A percentile compares a stretch with the other conserved stretches of the same genome.
Conservation (phyloP, 64 coral and sea anemone species). For the Montipora efflorescens region DNA sequence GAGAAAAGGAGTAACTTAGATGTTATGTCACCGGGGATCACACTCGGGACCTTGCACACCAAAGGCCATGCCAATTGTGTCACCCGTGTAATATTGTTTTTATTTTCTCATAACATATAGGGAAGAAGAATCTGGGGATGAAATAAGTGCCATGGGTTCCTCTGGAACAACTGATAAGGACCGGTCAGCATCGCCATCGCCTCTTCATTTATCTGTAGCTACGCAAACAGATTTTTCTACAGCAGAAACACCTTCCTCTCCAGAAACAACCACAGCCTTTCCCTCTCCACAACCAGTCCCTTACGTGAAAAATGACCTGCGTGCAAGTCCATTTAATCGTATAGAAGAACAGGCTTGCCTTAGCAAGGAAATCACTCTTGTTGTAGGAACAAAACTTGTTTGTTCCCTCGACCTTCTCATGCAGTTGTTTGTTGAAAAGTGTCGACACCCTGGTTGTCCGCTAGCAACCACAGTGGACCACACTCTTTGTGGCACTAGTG, state of each 20-base stretch:
- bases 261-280: not conserved
- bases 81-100: not conserved
- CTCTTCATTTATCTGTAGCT: not conserved
- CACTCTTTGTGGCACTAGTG: slow-evolving; percentile 24
- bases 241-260: not conserved
- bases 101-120: not conserved
- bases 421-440: slow-evolving; percentile 10
- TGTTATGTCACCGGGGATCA: not conserved
- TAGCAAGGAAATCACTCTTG: slow-evolving; percentile 2
- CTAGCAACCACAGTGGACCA: not conserved
- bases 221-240: not conserved
- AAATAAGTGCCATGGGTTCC: not conserved
- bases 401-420: slow-evolving; percentile 32
- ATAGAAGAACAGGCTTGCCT: not conserved
- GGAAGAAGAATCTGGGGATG: slow-evolving; percentile 3
- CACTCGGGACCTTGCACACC: not conserved
- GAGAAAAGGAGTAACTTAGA: not conserved
- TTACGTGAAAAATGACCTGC: not conserved
- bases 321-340: not conserved
- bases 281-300: not conserved
- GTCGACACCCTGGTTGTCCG: not conserved
- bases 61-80: not conserved
- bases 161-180: not conserved
- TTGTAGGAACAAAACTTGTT: slow-evolving; percentile 28
- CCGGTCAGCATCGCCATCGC: not conserved